Evolutionary conservation across 2,113 vertebrate genomes (phyloP).

Genomic region (Cyphomyrus discorhynchus): DNA sequence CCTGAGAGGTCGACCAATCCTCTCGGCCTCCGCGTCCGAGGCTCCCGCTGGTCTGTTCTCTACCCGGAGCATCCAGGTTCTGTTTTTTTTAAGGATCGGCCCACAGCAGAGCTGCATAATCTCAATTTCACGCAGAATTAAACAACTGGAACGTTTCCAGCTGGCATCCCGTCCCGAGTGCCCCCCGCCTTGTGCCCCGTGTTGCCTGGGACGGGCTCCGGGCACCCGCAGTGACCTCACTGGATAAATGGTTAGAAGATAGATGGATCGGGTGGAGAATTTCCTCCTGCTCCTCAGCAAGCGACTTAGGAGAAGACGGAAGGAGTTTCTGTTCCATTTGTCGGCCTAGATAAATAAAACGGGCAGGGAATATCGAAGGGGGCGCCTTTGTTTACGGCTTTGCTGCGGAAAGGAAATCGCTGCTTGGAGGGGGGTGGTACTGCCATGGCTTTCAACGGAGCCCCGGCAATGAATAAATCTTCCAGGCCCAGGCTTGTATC

Average conservation of each 20-base stretch:
- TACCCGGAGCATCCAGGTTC: neutral
- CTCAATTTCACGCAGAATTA: constrained; percentile 4
- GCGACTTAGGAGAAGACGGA: neutral
- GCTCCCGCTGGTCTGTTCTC: neutral
- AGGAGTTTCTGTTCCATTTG: neutral
- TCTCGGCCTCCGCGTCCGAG: neutral
- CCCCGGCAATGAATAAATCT: neutral
- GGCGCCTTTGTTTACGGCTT: neutral
- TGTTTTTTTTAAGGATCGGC: neutral
- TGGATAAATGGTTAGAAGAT: neutral
- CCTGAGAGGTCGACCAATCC: neutral
- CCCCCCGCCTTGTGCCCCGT: neutral
- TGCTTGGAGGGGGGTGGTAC: neutral
- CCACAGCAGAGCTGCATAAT: neutral
- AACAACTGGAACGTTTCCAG: neutral
- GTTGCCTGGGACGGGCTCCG: neutral
- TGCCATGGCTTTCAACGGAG: neutral
- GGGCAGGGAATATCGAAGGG: neutral
- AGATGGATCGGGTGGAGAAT: neutral
- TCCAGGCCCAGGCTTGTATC: neutral
- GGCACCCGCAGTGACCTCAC: neutral
- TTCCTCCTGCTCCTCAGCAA: neutral
- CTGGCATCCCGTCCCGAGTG: neutral
- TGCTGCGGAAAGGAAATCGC: neutral
- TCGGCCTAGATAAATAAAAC: neutral